phyloP scores from a whole-genome alignment of 2,797 vertebrate species.

The Muscicapa striata region DNA sequence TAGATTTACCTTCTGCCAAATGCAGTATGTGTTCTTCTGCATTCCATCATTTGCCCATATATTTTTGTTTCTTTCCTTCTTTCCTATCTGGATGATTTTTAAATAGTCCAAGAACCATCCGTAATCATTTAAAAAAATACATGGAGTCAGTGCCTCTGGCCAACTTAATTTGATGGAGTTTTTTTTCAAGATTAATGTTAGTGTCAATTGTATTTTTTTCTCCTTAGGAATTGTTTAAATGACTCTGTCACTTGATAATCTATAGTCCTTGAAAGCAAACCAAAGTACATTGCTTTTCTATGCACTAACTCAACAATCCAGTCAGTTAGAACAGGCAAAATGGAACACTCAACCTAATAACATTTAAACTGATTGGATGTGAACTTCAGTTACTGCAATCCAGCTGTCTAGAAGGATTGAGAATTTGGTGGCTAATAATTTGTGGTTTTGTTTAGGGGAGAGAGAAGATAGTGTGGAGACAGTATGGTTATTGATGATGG shows the following conservation, averaged over 20 bases:
- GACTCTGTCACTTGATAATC: conserved; percentile 20
- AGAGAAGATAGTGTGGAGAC: background rate
- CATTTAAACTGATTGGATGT: conserved; percentile 24
- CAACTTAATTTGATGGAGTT: conserved; percentile 26
- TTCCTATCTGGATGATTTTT: background rate
- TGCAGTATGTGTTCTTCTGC: background rate
- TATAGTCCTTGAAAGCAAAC: conserved; percentile 29
- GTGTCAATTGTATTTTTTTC: conserved; percentile 17
- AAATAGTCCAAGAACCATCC: conserved; percentile 5
- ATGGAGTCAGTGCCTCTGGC: background rate
- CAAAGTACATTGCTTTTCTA: background rate
- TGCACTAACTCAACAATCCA: background rate
- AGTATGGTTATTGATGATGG: background rate
- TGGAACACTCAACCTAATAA: background rate
- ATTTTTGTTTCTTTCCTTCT: background rate
- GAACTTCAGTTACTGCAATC: conserved; percentile 5
- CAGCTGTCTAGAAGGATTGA: background rate
- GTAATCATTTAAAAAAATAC: conserved; percentile 50
- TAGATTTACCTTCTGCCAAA: background rate
- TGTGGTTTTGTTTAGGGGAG: background rate
- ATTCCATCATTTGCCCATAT: background rate
- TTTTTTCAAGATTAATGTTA: conserved; percentile 33
- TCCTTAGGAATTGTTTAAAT: conserved; percentile 62
- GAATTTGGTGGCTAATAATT: background rate
- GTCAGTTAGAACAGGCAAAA: conserved; percentile 21